Conservation (phyloP, 2,113 vertebrate genomes). For the Piliocolobus tephrosceles region DNA sequence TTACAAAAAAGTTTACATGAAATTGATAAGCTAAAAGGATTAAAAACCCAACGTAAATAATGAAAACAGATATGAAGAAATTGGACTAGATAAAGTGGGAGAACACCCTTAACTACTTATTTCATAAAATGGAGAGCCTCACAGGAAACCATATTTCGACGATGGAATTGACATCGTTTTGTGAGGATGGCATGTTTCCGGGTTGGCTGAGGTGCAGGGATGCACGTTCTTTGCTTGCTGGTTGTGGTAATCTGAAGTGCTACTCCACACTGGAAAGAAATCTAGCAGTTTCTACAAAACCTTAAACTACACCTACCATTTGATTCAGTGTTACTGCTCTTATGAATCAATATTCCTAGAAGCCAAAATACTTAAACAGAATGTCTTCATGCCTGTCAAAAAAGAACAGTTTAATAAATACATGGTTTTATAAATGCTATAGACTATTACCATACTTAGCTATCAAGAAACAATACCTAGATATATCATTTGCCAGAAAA, state of each 20-base stretch:
- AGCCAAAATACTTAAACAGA: neutral
- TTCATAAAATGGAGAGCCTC: neutral
- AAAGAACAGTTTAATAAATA: neutral
- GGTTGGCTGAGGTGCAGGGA: neutral
- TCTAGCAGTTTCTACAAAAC: neutral
- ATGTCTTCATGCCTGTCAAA: neutral
- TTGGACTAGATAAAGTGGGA: neutral
- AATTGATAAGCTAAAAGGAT: neutral
- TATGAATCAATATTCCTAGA: neutral
- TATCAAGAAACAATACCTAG: neutral
- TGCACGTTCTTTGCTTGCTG: rapidly evolving
- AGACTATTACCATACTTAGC: neutral
- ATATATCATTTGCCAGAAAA: neutral
- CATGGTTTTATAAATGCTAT: neutral
- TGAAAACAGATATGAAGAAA: neutral
- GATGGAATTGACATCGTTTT: rapidly evolving
- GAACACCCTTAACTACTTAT: neutral
- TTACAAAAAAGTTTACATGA: neutral
- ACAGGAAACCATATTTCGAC: neutral
- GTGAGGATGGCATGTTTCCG: too few relatives aligned
- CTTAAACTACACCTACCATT: neutral
- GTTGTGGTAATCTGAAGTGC: neutral
- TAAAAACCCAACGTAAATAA: neutral
- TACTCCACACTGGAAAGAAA: neutral
- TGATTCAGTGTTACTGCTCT: neutral